Evolutionary conservation across 2,113 vertebrate genomes (phyloP).

Genomic region (Tamias sibiricus): DNA sequence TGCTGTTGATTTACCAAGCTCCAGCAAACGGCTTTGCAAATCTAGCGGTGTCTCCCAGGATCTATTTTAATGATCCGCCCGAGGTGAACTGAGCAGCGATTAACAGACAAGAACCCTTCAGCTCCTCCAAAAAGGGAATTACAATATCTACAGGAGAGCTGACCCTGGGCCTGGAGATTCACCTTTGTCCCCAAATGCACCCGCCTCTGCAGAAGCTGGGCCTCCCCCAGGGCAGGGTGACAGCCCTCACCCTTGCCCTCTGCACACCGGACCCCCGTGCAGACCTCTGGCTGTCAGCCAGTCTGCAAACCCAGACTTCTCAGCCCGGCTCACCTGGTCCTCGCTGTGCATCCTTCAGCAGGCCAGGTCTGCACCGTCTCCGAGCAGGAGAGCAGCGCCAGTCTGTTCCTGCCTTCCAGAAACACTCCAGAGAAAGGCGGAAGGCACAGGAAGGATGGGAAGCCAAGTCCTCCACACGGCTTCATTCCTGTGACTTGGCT

Average conservation of each 20-base stretch:
- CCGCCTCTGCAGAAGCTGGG: fast-evolving
- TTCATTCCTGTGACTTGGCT: neutral
- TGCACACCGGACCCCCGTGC: neutral
- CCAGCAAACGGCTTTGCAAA: slow-evolving; percentile 78
- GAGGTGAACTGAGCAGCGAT: slow-evolving; percentile 71
- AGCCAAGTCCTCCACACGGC: slow-evolving; percentile 3
- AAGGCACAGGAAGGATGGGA: neutral
- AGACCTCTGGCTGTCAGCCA: neutral
- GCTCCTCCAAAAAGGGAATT: neutral
- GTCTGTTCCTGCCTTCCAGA: neutral
- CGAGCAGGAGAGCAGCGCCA: neutral
- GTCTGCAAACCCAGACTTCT: neutral
- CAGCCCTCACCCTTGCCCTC: neutral
- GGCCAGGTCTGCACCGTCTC: slow-evolving; percentile 67
- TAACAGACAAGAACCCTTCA: slow-evolving; percentile 76
- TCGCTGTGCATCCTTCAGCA: neutral
- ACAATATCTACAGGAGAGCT: neutral
- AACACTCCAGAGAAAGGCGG: neutral
- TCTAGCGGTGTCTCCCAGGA: slow-evolving; percentile 76
- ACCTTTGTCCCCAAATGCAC: neutral
- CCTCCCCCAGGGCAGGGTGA: neutral
- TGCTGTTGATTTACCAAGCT: slow-evolving; percentile 38
- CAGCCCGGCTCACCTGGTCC: neutral
- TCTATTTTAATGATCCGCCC: slow-evolving; percentile 79
- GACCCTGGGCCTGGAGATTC: neutral